These are phyloP conservation scores for Macropodus opercularis DNA, from an alignment of 2,797 vertebrate species.

Conservation along the genomic window DNA sequence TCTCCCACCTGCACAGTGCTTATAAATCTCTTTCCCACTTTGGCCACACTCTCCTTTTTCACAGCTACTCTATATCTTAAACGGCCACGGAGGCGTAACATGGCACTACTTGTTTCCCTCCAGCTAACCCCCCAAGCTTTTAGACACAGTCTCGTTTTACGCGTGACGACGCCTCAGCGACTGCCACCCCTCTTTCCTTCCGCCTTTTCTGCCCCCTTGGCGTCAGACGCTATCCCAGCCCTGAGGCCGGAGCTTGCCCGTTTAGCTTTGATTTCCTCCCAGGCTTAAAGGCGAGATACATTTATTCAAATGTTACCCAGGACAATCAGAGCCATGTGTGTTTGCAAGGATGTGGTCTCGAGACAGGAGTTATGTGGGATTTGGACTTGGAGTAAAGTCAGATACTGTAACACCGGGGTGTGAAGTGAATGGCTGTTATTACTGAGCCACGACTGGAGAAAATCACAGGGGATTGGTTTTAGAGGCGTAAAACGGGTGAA, in stretches of 20 bases:
- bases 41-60: conserved; percentile 71
- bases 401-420: conserved; percentile 60
- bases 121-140: conserved; percentile 54
- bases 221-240: conserved; percentile 35
- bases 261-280: conserved; percentile 65
- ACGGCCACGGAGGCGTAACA: conserved; percentile 67
- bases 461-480: conserved; percentile 55
- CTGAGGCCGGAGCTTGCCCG: conserved; percentile 15
- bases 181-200: conserved; percentile 28
- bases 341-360: conserved; percentile 66
- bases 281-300: conserved; percentile 49
- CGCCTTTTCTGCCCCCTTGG: conserved; percentile 18
- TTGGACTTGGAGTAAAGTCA: conserved; percentile 63
- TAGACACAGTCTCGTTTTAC: conserved; percentile 62
- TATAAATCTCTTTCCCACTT: conserved; percentile 76
- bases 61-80: conserved; percentile 74
- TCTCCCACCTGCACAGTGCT: conserved; percentile 53
- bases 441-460: conserved; percentile 60
- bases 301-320: conserved; percentile 59
- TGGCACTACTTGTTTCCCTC: conserved; percentile 73
- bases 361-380: conserved; percentile 65
- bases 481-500: conserved; percentile 66
- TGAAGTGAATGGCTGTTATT: conserved; percentile 60
- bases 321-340: conserved; percentile 73
- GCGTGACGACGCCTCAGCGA: conserved; percentile 44